Conservation (phyloP, 2,797 vertebrate genomes). For the Varecia variegata region DNA sequence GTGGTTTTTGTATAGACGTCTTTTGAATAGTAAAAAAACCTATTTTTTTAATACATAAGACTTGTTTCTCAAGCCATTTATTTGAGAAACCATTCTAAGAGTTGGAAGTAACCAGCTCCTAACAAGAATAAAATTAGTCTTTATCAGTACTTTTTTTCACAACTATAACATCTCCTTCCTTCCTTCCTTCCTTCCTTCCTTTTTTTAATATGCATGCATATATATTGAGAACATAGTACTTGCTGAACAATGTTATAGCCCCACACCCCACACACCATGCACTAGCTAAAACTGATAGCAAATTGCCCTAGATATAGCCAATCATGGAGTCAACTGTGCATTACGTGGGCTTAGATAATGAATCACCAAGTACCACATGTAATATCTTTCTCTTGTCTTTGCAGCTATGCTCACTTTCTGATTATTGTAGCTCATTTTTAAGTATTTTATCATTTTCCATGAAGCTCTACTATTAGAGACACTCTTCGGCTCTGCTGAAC, state of each 20-base stretch:
- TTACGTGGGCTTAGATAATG: neutral
- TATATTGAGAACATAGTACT: neutral
- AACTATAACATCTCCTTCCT: neutral
- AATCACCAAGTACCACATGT: neutral
- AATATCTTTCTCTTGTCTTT: neutral
- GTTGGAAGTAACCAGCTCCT: neutral
- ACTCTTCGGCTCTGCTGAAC: neutral
- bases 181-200: neutral
- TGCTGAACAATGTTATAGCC: neutral
- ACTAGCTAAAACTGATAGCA: neutral
- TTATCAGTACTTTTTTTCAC: neutral
- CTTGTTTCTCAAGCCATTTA: neutral
- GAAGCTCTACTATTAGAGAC: neutral
- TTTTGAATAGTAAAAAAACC: neutral
- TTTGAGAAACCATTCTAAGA: neutral
- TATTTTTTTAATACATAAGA: neutral
- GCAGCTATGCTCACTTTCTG: neutral
- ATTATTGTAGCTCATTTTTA: neutral
- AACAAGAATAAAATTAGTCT: neutral
- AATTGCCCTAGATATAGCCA: neutral
- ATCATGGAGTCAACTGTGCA: neutral
- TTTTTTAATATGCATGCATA: neutral
- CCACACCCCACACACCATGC: accelerated
- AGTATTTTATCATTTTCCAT: neutral
- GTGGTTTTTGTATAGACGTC: neutral